These are phyloP conservation scores for Cephalopterus ornatus DNA, from an alignment of 2,113 vertebrate species.

Conservation along the genomic window DNA sequence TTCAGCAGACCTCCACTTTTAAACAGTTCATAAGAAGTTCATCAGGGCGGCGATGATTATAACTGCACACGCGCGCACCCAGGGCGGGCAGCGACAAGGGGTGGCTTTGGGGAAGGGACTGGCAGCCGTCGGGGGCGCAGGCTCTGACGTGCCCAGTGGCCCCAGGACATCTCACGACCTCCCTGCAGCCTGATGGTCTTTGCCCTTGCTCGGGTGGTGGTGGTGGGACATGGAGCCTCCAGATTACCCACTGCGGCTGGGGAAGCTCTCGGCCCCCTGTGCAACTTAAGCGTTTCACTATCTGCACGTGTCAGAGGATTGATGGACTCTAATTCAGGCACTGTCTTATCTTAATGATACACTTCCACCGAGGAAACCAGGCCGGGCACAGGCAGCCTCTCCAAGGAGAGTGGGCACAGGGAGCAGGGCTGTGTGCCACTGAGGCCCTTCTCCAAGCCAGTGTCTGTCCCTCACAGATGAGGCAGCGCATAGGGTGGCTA, in stretches of 20 bases:
- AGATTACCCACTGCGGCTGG: background rate
- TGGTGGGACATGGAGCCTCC: background rate
- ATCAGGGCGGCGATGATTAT: constrained; percentile 69
- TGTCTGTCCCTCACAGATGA: background rate
- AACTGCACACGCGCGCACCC: background rate
- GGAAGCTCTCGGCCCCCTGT: background rate
- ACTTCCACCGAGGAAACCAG: background rate
- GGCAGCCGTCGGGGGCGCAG: background rate
- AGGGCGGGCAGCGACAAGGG: background rate
- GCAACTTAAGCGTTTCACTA: background rate
- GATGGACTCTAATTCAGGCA: background rate
- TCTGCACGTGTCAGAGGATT: background rate
- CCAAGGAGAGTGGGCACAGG: background rate
- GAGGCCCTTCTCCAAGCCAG: background rate
- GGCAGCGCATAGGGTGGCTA: background rate
- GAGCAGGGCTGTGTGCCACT: fast-evolving
- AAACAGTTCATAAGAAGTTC: constrained; percentile 86
- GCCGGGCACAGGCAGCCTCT: background rate
- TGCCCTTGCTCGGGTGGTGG: background rate
- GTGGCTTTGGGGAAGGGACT: background rate
- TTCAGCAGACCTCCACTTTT: constrained; percentile 80
- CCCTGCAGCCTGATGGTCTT: fast-evolving
- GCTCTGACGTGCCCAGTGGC: background rate
- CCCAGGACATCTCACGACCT: background rate
- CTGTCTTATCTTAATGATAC: background rate